Evolutionary conservation across 2,888 invertebrate species (phyloP), one percentile per base, ranked within the genome.

Genomic region (Pseudococcus viburni): DNA sequence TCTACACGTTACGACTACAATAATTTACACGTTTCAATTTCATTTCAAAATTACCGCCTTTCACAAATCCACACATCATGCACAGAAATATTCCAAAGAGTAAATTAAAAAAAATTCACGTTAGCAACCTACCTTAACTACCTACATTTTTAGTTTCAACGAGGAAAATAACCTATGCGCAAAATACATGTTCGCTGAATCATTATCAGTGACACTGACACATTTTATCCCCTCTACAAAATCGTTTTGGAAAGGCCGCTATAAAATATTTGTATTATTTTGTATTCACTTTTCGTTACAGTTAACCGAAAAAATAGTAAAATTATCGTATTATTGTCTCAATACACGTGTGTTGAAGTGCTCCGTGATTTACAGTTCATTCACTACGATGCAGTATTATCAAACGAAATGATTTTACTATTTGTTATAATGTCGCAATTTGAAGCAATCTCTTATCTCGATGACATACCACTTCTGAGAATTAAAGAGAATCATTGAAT

Each of bases 371-470:
- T 39, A 39, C 39, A 77, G 17, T 77, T 64, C 64, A 77, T 33
- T 22, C 17, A 39, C 33, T 39, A 77, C 22, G 77, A 77, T 39
- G 77, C 17, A 15, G 3, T 39, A 77, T 15, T 17, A 33, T 77
- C 33, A 77, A 5, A 3, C 5, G 15, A 17, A 17, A 77, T 77
- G 33, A 15, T 9, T 39, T 17, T 77, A 5, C 11, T 33, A 46
- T 22, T 39, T 15, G 17, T 7, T 33, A 77, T 77, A 33, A 77
- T 77, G 77, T 77, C 77, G 77, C 77, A 77, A 77, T 77, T 77
- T 39, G 77, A 77, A 77, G 77, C 77, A 77, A 77, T 77, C 77
- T 42, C 46, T 80, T 80, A 80, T 80, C 80, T 80, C 80, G 80
- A 80, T 39, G 19, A 80, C 80, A 39, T 42, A 80, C 80, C 42